Percentiles rank a stretch among this genome's conserved stretches.
These are phyloP conservation scores for Lepilemur septentrionalis DNA, from an alignment of 2,797 vertebrate species.

Conservation along the genomic window DNA sequence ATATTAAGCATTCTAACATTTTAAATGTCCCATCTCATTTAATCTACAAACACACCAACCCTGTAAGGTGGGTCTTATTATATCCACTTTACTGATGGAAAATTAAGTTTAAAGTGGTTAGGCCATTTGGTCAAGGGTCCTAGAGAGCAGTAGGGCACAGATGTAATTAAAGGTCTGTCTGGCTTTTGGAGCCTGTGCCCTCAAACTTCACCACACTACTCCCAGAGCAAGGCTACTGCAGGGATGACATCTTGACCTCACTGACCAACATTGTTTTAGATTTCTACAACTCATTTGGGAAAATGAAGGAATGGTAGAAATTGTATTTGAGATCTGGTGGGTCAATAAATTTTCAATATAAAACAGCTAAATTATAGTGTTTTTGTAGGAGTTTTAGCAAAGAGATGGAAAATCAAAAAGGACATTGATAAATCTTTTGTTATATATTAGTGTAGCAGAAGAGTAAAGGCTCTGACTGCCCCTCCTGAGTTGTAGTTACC, in stretches of 20 bases:
- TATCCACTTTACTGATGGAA: neutral
- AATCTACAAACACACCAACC: neutral
- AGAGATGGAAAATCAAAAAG: conserved; percentile 2
- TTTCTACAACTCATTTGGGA: neutral
- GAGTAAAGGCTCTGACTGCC: neutral
- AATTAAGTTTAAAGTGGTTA: neutral
- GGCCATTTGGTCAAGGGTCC: neutral
- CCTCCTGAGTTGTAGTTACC: conserved; percentile 3
- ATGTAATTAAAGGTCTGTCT: neutral
- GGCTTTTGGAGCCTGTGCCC: neutral
- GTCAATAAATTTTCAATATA: neutral
- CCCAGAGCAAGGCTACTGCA: neutral
- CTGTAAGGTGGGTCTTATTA: neutral
- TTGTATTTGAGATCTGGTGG: neutral
- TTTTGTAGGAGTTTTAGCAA: neutral
- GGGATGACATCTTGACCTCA: neutral
- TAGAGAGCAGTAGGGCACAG: neutral
- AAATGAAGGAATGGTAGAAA: neutral
- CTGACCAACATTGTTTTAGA: neutral
- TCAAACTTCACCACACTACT: neutral
- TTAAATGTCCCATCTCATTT: neutral
- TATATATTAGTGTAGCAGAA: neutral
- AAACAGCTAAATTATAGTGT: neutral
- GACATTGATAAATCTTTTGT: conserved; percentile 3
- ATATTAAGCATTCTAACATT: neutral